Evolutionary conservation across 2,113 vertebrate genomes (phyloP).

Genomic region (Cavia porcellus): DNA sequence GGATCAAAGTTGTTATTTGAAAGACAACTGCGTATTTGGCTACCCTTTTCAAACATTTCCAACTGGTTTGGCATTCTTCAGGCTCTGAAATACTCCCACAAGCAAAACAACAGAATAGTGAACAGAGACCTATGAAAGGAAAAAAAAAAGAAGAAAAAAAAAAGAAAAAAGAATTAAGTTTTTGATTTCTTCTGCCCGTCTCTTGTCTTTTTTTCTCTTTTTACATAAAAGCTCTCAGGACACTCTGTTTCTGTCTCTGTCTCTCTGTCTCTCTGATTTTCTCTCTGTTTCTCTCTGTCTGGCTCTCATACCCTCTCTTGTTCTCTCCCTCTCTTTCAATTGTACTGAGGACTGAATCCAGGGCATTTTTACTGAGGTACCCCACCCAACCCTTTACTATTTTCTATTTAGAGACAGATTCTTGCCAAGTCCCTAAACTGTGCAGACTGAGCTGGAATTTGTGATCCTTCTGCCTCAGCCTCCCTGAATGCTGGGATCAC

Average conservation of each 20-base stretch:
- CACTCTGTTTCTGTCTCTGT: too few relatives aligned
- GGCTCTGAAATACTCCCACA: not conserved
- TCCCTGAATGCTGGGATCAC: not conserved
- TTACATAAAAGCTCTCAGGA: not conserved
- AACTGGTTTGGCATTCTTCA: not conserved
- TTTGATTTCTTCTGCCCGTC: not conserved
- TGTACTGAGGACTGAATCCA: not conserved
- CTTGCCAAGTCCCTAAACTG: not conserved
- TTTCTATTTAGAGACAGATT: not conserved
- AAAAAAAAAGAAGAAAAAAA: too few relatives aligned
- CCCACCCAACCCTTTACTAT: not conserved
- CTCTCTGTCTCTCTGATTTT: not conserved
- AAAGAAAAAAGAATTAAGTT: too few relatives aligned
- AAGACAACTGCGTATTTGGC: not conserved
- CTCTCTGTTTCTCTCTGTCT: not conserved
- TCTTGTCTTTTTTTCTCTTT: not conserved
- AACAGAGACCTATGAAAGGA: not conserved
- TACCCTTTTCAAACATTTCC: conserved; percentile 46
- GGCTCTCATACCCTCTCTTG: too few relatives aligned
- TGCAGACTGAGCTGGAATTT: not conserved
- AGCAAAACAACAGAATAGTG: not conserved
- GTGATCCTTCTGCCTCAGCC: not conserved
- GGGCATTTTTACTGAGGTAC: not conserved
- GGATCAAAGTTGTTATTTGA: conserved; percentile 55
- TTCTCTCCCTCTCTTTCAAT: not conserved